phyloP scores from a whole-genome alignment of 2,797 vertebrate genomes.

The Caiman crocodilus region DNA sequence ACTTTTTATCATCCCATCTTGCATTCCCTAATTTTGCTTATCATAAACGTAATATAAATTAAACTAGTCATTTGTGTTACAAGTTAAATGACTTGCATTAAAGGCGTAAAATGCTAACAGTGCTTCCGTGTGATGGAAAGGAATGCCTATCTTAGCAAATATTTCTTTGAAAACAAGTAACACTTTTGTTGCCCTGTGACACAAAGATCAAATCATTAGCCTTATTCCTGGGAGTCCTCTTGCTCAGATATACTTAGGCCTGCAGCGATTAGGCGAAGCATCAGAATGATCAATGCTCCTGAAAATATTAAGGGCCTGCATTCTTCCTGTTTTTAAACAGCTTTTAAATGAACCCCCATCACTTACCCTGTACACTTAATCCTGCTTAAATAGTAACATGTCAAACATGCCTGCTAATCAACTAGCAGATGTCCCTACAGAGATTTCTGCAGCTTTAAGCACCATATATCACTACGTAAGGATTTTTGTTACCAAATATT shows the following conservation, averaged over 20 bases:
- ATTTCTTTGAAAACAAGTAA: conserved; percentile 41
- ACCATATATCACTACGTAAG: conserved; percentile 41
- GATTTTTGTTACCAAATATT: conserved; percentile 74
- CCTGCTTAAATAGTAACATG: conserved; percentile 77
- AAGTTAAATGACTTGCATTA: conserved; percentile 41
- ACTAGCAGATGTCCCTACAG: conserved; percentile 53
- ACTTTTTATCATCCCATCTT: background rate
- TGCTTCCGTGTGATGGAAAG: conserved; percentile 36
- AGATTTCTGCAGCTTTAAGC: conserved; percentile 67
- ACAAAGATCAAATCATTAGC: background rate
- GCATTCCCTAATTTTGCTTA: background rate
- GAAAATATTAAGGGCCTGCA: conserved; percentile 50
- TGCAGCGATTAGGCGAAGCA: conserved; percentile 29
- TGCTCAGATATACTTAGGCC: conserved; percentile 11
- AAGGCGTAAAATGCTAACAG: conserved; percentile 22
- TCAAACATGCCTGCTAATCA: conserved; percentile 70
- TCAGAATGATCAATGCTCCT: conserved; percentile 32
- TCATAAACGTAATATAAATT: background rate
- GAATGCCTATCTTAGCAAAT: conserved; percentile 50
- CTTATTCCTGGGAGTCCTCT: conserved; percentile 8
- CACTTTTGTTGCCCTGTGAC: conserved; percentile 44
- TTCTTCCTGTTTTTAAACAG: conserved; percentile 50
- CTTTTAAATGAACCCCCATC: conserved; percentile 6
- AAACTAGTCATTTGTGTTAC: background rate
- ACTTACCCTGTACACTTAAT: conserved; percentile 68